These are phyloP conservation scores for Eupithecia exiguata DNA, from an alignment of 2,888 invertebrate genomes.

Conservation along the genomic window DNA sequence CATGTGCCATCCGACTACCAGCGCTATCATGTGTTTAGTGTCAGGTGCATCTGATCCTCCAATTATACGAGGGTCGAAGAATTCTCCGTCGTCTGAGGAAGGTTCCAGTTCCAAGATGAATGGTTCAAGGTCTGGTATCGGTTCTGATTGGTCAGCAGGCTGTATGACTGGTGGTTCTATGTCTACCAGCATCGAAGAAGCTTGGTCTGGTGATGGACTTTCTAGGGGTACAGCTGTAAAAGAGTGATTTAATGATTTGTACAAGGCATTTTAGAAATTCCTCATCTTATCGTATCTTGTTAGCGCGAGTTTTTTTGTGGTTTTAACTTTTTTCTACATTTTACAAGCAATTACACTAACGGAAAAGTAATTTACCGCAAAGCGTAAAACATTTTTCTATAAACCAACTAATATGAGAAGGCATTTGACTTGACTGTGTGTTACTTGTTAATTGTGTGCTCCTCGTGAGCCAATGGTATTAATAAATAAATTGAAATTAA, in stretches of 20 bases:
- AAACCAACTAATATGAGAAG: no score
- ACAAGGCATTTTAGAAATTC: not conserved
- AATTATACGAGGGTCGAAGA: conserved; percentile 23
- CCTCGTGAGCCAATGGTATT: no score
- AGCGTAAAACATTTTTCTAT: no score
- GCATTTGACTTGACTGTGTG: no score
- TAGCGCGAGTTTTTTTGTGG: no score
- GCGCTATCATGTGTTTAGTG: conserved; percentile 22
- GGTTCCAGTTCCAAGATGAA: not conserved
- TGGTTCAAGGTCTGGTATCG: not conserved
- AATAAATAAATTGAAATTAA: no score
- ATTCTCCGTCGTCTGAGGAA: not conserved
- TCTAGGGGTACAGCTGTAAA: conserved; percentile 20
- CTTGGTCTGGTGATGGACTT: conserved; percentile 9
- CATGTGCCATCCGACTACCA: conserved; percentile 34
- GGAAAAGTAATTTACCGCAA: no score
- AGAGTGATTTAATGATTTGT: not conserved
- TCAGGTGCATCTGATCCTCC: conserved; percentile 13
- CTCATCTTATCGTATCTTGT: not conserved
- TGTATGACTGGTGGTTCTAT: not conserved
- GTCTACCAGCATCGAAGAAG: not conserved
- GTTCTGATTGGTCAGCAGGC: not conserved
- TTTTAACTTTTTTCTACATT: no score
- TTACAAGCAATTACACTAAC: no score
- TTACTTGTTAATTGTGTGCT: no score